Conservation (phyloP, 2,113 vertebrate species). For the Varanus salvator region DNA sequence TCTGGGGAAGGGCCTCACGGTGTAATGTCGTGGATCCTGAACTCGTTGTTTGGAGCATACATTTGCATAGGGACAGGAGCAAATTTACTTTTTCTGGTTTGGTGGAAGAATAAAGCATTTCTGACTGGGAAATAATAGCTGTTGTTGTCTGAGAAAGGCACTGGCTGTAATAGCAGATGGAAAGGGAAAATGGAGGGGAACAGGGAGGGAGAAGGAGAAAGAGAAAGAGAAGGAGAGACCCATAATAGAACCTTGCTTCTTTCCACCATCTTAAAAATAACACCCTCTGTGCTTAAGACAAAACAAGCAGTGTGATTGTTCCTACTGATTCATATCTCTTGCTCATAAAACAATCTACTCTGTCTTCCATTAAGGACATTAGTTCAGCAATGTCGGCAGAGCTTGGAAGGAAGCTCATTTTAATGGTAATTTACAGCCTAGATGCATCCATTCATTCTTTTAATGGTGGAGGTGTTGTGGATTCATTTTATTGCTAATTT, state of each 20-base stretch:
- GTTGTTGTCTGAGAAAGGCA: slow-evolving; percentile 19
- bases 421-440: slow-evolving; percentile 50
- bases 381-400: slow-evolving; percentile 57
- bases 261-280: slow-evolving; percentile 29
- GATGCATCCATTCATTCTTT: slow-evolving; percentile 36
- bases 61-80: slow-evolving; percentile 13
- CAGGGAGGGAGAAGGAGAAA: not conserved
- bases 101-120: not conserved
- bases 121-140: slow-evolving; percentile 13
- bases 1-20: slow-evolving; percentile 10
- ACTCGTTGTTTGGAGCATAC: slow-evolving; percentile 9
- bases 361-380: slow-evolving; percentile 42
- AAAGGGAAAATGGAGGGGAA: not conserved
- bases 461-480: slow-evolving; percentile 45
- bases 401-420: slow-evolving; percentile 55
- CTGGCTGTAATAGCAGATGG: not conserved
- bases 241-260: not conserved
- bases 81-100: slow-evolving; percentile 31
- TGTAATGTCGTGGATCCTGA: not conserved
- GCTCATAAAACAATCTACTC: slow-evolving; percentile 37
- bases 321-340: slow-evolving; percentile 51
- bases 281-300: slow-evolving; percentile 40
- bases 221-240: not conserved
- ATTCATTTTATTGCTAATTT: slow-evolving; percentile 56
- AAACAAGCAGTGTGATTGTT: slow-evolving; percentile 48